Conservation (phyloP, 2,113 vertebrate genomes). For the Coptodon rendalli region DNA sequence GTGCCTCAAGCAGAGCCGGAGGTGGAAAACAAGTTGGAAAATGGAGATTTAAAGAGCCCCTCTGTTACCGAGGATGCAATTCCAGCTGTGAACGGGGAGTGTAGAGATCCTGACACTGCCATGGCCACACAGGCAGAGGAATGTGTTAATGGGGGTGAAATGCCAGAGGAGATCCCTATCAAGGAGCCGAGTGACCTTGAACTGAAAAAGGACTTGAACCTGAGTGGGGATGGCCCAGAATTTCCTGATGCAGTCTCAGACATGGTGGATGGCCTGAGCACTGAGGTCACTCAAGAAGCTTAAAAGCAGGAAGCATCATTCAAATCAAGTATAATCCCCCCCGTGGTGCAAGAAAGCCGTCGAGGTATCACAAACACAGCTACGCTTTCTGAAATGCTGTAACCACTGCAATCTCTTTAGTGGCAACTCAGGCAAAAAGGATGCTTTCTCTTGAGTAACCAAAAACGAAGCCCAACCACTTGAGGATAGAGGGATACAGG, state of each 20-base stretch:
- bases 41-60: constrained; percentile 57
- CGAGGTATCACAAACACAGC: constrained; percentile 35
- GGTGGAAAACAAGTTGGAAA: constrained; percentile 57
- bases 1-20: constrained; percentile 2
- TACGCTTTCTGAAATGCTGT: constrained; percentile 44
- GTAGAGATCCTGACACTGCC: background rate
- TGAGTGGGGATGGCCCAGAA: constrained; percentile 48
- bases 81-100: constrained; percentile 57
- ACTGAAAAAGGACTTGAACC: constrained; percentile 69
- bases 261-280: constrained; percentile 48
- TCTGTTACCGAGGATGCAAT: constrained; percentile 7
- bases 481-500: constrained; percentile 12
- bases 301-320: constrained; percentile 42
- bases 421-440: constrained; percentile 54
- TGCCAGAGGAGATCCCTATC: constrained; percentile 43
- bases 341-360: constrained; percentile 37
- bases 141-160: constrained; percentile 61
- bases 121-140: constrained; percentile 31
- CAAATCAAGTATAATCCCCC: constrained; percentile 34
- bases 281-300: constrained; percentile 60
- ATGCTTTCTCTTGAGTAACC: constrained; percentile 57
- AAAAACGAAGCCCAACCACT: constrained; percentile 63
- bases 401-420: constrained; percentile 43
- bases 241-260: constrained; percentile 42
- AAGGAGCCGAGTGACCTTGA: constrained; percentile 63